Percentiles rank a stretch among this genome's conserved stretches.
phyloP scores from a whole-genome alignment of 2,888 invertebrate genomes.

The Athrips mouffetella region DNA sequence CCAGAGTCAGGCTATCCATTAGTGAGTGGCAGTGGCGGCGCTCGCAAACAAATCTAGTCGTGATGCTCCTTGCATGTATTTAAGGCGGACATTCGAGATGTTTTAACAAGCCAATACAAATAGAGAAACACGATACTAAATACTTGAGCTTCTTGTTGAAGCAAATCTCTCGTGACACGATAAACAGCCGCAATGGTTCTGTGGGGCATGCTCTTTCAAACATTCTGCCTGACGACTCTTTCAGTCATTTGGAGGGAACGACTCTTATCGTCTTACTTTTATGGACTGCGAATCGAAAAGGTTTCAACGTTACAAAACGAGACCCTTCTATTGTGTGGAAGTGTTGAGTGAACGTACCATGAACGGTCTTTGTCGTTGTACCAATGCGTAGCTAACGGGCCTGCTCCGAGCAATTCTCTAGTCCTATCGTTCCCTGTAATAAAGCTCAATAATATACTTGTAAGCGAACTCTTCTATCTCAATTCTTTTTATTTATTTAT shows the following conservation, averaged over 20 bases:
- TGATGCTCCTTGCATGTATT: slow-evolving; percentile 58
- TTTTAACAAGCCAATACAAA: slow-evolving; percentile 51
- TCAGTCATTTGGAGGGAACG: slow-evolving; percentile 66
- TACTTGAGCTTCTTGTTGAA: slow-evolving; percentile 49
- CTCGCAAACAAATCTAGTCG: slow-evolving; percentile 58
- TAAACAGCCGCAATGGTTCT: slow-evolving; percentile 44
- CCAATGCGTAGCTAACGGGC: slow-evolving; percentile 41
- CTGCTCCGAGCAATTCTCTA: slow-evolving; percentile 34
- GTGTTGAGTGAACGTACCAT: slow-evolving; percentile 59
- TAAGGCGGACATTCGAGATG: slow-evolving; percentile 45
- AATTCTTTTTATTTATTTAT: slow-evolving; percentile 18
- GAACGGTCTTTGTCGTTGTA: slow-evolving; percentile 53
- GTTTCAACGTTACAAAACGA: slow-evolving; percentile 63
- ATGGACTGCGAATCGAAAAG: slow-evolving; percentile 69
- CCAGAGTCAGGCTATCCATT: slow-evolving; percentile 58
- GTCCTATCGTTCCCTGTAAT: slow-evolving; percentile 31
- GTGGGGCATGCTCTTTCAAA: slow-evolving; percentile 39
- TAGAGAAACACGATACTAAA: slow-evolving; percentile 54
- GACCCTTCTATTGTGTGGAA: slow-evolving; percentile 66
- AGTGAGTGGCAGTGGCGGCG: slow-evolving; percentile 49
- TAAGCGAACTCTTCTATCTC: slow-evolving; percentile 5
- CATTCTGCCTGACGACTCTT: slow-evolving; percentile 56
- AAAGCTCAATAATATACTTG: slow-evolving; percentile 25
- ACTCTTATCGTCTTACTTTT: slow-evolving; percentile 72
- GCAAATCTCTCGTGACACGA: slow-evolving; percentile 54